These are phyloP conservation scores for Sebastes iracundus DNA, from an alignment of 2,797 vertebrate genomes.

Conservation along the genomic window DNA sequence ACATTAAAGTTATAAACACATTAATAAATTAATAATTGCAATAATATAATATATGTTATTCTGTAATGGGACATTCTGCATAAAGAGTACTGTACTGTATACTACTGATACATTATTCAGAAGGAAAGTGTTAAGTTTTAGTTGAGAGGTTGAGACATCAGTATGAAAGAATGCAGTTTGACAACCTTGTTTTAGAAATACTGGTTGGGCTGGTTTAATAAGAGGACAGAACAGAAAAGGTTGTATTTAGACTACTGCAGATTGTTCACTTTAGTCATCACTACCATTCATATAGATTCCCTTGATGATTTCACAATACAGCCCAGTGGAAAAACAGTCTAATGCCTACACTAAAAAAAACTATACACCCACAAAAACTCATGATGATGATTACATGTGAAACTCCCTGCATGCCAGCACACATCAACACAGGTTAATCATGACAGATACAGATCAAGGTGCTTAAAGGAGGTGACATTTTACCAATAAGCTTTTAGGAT, in stretches of 20 bases:
- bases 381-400: background rate
- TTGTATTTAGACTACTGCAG: background rate
- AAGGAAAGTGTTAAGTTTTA: background rate
- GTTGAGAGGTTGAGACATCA: background rate
- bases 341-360: background rate
- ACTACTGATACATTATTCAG: background rate
- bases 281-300: background rate
- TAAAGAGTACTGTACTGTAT: too few species aligned
- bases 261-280: background rate
- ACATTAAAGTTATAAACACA: too few species aligned
- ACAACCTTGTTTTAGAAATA: background rate
- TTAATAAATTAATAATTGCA: too few species aligned
- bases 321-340: background rate
- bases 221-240: background rate
- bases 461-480: constrained; percentile 46
- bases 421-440: background rate
- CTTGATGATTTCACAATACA: background rate
- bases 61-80: too few species aligned
- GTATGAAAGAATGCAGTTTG: background rate
- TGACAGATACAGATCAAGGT: background rate
- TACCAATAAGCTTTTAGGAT: constrained; percentile 42
- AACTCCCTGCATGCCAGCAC: background rate
- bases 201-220: background rate
- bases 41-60: too few species aligned
- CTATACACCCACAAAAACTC: background rate